Percentiles rank a stretch among this genome's conserved stretches.
These are phyloP conservation scores for Brachionus manjavacas DNA, from an alignment of 1,140 invertebrate genomes.

Conservation along the genomic window DNA sequence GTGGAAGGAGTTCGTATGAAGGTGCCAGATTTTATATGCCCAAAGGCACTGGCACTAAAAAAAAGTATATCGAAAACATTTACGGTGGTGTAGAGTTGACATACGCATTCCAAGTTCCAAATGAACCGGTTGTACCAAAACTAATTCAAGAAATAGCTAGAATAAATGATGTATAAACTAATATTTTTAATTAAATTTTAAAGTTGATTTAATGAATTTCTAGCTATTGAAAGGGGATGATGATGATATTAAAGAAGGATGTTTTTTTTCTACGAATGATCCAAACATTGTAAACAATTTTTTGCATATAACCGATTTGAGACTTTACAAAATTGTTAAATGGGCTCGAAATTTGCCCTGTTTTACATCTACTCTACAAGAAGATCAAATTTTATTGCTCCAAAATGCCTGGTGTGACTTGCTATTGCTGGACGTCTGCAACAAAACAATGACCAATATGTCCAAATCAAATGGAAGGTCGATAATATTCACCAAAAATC, in stretches of 20 bases:
- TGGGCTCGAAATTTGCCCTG: constrained; percentile 95
- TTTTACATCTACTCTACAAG: constrained; percentile 67
- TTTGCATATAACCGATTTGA: constrained; percentile 73
- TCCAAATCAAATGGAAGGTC: constrained; percentile 70
- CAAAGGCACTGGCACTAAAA: constrained; percentile 46
- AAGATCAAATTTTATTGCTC: constrained; percentile 89
- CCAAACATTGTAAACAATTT: constrained; percentile 48
- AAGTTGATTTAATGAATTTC: not conserved
- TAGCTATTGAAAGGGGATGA: constrained; percentile 52
- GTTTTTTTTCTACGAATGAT: constrained; percentile 43
- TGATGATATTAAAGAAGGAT: constrained; percentile 47
- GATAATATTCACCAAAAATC: constrained; percentile 62
- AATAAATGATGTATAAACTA: constrained; percentile 8
- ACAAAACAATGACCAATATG: constrained; percentile 65
- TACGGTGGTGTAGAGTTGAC: constrained; percentile 31
- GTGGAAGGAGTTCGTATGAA: constrained; percentile 85
- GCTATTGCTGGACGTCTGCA: constrained; percentile 66
- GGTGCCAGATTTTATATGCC: constrained; percentile 42
- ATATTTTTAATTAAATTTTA: not conserved
- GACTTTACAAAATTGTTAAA: constrained; percentile 93
- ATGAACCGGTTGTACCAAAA: constrained; percentile 39
- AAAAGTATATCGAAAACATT: constrained; percentile 43
- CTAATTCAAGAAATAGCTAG: constrained; percentile 26
- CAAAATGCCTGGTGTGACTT: constrained; percentile 97
- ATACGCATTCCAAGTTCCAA: constrained; percentile 43